A percentile compares a stretch with the other conserved stretches of the same genome.
phyloP scores from a whole-genome alignment of 2,888 invertebrate species.

The Dolichopus griseipennis region DNA sequence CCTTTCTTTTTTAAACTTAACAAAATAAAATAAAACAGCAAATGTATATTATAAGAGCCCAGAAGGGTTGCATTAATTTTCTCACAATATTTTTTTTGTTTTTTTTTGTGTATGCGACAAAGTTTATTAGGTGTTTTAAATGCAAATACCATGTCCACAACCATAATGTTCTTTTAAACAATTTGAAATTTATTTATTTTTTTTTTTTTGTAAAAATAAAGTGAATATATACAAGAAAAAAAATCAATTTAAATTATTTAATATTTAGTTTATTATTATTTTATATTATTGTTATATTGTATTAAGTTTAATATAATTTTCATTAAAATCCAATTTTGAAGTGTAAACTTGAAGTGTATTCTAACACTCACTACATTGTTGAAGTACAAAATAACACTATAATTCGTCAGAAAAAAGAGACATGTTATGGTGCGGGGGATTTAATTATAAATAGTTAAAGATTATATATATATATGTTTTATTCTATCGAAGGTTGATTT shows the following conservation, averaged over 20 bases:
- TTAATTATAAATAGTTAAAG: too few species aligned
- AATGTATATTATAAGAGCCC: background rate
- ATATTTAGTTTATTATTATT: background rate
- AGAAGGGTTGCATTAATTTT: conserved; percentile 1
- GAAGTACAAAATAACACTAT: too few species aligned
- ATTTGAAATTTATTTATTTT: background rate
- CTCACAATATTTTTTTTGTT: background rate
- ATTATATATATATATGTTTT: too few species aligned
- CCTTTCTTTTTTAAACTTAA: background rate
- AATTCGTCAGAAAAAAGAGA: too few species aligned
- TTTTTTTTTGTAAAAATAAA: background rate
- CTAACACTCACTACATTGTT: too few species aligned
- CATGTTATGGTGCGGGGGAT: too few species aligned
- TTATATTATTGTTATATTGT: too few species aligned
- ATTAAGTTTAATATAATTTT: too few species aligned
- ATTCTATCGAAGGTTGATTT: too few species aligned
- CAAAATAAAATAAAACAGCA: background rate
- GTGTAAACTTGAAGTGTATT: too few species aligned
- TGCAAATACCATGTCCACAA: conserved; percentile 10
- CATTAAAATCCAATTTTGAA: too few species aligned
- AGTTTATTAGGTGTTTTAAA: conserved; percentile 10
- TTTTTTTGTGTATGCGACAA: background rate
- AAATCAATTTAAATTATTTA: background rate
- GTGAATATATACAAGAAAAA: background rate
- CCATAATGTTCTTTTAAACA: background rate